Conservation (phyloP, 2,888 invertebrate genomes). For the Mythimna loreyi region DNA sequence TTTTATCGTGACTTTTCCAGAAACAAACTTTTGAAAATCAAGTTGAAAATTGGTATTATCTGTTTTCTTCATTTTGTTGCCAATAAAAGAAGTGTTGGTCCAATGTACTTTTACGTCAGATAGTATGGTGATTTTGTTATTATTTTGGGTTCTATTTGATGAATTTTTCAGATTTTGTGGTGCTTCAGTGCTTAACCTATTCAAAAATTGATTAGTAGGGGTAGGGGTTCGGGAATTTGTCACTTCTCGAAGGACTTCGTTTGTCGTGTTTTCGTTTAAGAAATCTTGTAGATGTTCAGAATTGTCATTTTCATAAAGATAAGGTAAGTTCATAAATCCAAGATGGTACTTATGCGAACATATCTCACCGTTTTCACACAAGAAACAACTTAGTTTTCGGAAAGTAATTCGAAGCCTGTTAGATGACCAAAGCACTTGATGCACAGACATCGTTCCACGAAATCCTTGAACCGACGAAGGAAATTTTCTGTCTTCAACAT, state of each 20-base stretch:
- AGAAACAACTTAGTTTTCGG: constrained; percentile 38
- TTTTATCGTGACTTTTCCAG: constrained; percentile 14
- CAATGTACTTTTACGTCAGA: constrained; percentile 28
- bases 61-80: not conserved
- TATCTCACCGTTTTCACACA: constrained; percentile 33
- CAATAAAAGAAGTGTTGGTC: constrained; percentile 28
- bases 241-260: constrained; percentile 24
- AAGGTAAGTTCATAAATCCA: constrained; percentile 27
- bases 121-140: constrained; percentile 27
- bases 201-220: constrained; percentile 18
- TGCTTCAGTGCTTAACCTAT: constrained; percentile 19
- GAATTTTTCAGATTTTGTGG: constrained; percentile 13
- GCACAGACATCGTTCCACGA: constrained; percentile 42
- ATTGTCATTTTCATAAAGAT: constrained; percentile 23
- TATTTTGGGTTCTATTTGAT: constrained; percentile 16
- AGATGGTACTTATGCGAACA: constrained; percentile 16
- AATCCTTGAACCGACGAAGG: constrained; percentile 31
- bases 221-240: constrained; percentile 5
- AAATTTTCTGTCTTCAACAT: constrained; percentile 17
- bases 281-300: constrained; percentile 29
- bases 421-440: constrained; percentile 41
- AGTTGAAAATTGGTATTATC: constrained; percentile 21
- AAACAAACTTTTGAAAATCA: constrained; percentile 33
- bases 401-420: constrained; percentile 28
- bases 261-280: constrained; percentile 21